A percentile compares a stretch with the other conserved stretches of the same genome.
Evolutionary conservation across 2,113 vertebrate species (phyloP).

Genomic region (Megaptera novaeangliae): DNA sequence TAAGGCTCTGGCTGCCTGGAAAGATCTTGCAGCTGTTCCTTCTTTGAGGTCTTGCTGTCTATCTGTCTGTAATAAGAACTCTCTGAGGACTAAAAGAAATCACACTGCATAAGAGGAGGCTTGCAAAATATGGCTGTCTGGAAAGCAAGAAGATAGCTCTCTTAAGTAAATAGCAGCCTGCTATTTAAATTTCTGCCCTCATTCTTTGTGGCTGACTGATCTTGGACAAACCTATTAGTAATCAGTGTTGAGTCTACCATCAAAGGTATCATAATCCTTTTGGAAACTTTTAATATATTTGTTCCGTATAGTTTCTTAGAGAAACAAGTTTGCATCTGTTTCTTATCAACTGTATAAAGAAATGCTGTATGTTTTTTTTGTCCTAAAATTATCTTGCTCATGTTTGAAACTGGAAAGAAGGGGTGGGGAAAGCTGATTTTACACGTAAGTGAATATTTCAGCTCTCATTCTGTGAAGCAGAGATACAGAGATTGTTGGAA

Average conservation of each 20-base stretch:
- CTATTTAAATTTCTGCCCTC: background rate
- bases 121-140: background rate
- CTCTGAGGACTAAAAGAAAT: background rate
- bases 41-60: background rate
- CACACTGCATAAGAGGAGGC: background rate
- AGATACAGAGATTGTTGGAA: background rate
- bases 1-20: background rate
- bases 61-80: background rate
- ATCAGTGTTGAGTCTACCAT: background rate
- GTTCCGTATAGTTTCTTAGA: background rate
- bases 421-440: background rate
- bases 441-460: background rate
- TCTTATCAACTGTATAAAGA: background rate
- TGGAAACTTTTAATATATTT: background rate
- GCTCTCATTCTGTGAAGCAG: background rate
- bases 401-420: conserved; percentile 5
- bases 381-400: conserved; percentile 16
- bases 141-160: background rate
- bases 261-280: background rate
- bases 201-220: background rate
- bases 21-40: background rate
- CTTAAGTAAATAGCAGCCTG: background rate
- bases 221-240: background rate
- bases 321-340: conserved; percentile 18
- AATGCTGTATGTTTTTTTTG: background rate